Conservation (phyloP, 1,140 invertebrate species). For the Cotesia chilonis region DNA sequence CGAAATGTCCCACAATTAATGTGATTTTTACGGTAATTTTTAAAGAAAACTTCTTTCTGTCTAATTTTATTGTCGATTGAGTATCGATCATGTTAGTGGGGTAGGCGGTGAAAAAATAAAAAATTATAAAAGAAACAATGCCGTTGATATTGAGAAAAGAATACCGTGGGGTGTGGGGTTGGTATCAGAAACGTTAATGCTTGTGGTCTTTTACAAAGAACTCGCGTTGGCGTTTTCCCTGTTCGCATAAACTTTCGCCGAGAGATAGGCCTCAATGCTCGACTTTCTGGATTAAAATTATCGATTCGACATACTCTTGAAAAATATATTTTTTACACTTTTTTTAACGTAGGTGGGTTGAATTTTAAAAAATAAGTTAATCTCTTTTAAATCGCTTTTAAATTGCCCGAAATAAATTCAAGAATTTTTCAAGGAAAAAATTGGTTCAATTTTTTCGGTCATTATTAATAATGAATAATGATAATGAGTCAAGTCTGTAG, state of each 20-base stretch:
- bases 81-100: not conserved
- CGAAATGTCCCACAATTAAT: no score
- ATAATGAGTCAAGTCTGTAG: conserved; percentile 28
- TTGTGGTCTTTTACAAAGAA: conserved; percentile 47
- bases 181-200: conserved; percentile 45
- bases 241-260: conserved; percentile 49
- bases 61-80: no score
- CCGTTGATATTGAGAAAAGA: no score
- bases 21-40: no score
- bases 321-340: not conserved
- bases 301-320: conserved; percentile 41
- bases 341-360: conserved; percentile 21
- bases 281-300: conserved; percentile 49
- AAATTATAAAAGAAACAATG: conserved; percentile 13
- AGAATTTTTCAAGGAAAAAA: no score
- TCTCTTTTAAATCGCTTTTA: conserved; percentile 29
- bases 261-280: conserved; percentile 44
- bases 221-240: conserved; percentile 53
- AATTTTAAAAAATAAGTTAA: not conserved
- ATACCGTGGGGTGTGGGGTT: conserved; percentile 1
- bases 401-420: conserved; percentile 15
- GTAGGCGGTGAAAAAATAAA: conserved; percentile 2
- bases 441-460: no score
- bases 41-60: no score
- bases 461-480: conserved; percentile 35